A percentile compares a stretch with the other conserved stretches of the same genome.
phyloP scores from a whole-genome alignment of 2,797 vertebrate species.

The Malurus leucopterus region DNA sequence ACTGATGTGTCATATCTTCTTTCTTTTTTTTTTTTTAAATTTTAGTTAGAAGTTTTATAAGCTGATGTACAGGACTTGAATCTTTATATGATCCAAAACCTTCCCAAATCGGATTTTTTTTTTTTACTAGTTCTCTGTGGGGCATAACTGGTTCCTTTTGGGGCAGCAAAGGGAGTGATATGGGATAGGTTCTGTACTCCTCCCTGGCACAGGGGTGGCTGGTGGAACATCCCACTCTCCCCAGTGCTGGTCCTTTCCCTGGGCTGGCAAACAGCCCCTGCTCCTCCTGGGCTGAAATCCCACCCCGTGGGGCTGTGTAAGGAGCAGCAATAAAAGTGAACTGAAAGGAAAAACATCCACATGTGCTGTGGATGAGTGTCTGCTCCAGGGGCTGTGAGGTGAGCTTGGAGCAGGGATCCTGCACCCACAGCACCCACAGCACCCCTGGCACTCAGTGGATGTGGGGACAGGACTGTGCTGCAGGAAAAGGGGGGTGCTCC shows the following conservation, averaged over 20 bases:
- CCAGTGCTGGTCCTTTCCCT: background rate
- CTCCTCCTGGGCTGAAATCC: background rate
- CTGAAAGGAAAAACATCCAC: background rate
- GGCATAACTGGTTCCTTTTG: background rate
- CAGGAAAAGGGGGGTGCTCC: background rate
- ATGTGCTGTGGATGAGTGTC: background rate
- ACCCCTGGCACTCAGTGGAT: background rate
- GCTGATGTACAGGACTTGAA: constrained; percentile 20
- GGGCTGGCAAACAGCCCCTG: no score
- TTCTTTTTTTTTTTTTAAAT: background rate
- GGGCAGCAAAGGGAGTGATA: background rate
- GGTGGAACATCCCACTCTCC: background rate
- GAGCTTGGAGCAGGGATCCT: background rate
- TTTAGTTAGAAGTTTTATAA: constrained; percentile 12
- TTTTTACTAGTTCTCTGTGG: background rate
- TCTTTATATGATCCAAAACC: background rate
- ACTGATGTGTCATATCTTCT: background rate
- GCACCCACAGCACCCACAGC: background rate
- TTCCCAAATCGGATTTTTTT: background rate
- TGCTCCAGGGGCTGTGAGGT: background rate
- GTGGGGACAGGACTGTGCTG: background rate
- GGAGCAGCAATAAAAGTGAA: background rate
- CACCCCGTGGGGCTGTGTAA: background rate
- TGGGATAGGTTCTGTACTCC: background rate
- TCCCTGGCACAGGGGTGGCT: background rate